A percentile compares a stretch with the other conserved stretches of the same genome.
Conservation (phyloP, 2,888 invertebrate genomes). For the Metellina segmentata region DNA sequence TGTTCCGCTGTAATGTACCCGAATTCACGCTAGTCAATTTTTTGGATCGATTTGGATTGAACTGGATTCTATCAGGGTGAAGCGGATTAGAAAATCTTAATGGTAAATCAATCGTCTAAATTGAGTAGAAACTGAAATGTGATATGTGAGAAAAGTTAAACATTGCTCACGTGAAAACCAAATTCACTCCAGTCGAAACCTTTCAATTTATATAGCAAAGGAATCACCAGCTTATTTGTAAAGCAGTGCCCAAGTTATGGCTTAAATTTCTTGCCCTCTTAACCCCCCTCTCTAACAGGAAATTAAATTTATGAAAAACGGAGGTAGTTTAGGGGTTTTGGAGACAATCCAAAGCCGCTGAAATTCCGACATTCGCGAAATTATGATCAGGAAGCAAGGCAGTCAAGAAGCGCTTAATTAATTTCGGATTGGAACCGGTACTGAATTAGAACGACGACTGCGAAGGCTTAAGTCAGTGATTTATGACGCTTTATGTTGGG, state of each 20-base stretch:
- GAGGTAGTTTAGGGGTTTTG: slow-evolving; percentile 3
- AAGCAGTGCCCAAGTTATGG: background rate
- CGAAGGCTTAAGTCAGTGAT: slow-evolving; percentile 54
- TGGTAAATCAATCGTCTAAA: too few species aligned
- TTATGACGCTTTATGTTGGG: slow-evolving; percentile 52
- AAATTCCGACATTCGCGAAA: slow-evolving; percentile 36
- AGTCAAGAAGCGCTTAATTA: slow-evolving; percentile 48
- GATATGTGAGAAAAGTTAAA: too few species aligned
- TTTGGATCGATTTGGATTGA: too few species aligned
- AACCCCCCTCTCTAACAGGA: slow-evolving; percentile 6
- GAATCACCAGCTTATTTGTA: background rate
- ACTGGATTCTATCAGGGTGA: too few species aligned
- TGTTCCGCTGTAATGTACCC: too few species aligned
- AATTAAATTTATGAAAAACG: background rate
- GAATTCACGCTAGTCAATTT: too few species aligned
- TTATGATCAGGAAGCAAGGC: slow-evolving; percentile 34
- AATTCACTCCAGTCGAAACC: too few species aligned
- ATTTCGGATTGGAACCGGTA: slow-evolving; percentile 44
- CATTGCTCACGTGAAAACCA: too few species aligned
- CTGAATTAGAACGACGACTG: slow-evolving; percentile 58
- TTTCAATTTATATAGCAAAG: too few species aligned
- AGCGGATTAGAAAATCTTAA: too few species aligned
- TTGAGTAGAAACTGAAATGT: too few species aligned
- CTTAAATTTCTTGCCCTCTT: slow-evolving; percentile 1
- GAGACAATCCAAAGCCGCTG: slow-evolving; percentile 14